phyloP scores from a whole-genome alignment of 2,113 vertebrate species.

The Myxocyprinus asiaticus region DNA sequence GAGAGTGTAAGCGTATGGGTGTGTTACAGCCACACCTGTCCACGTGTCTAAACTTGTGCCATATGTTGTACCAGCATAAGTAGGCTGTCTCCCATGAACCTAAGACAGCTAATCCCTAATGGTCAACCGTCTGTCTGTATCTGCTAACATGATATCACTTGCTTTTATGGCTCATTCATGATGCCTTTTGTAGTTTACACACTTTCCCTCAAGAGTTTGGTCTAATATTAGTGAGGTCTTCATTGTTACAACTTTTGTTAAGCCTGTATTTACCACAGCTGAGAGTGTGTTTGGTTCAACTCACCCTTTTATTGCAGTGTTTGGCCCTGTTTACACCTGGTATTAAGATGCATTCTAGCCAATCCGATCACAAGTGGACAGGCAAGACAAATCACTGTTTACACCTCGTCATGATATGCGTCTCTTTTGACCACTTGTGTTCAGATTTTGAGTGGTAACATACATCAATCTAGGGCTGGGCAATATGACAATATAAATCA shows the following conservation, averaged over 20 bases:
- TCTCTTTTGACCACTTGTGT: too few relatives aligned
- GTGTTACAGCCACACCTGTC: slow-evolving; percentile 59
- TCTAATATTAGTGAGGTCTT: not conserved
- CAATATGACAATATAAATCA: too few relatives aligned
- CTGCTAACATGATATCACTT: not conserved
- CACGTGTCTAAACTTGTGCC: slow-evolving; percentile 68
- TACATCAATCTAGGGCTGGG: too few relatives aligned
- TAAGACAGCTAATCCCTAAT: slow-evolving; percentile 35
- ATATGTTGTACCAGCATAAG: slow-evolving; percentile 52
- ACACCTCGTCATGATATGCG: too few relatives aligned
- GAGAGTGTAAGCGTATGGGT: slow-evolving; percentile 18
- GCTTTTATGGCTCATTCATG: not conserved
- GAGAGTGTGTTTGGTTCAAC: too few relatives aligned
- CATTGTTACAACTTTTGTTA: not conserved
- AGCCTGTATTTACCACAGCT: not conserved
- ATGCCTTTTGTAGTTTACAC: not conserved
- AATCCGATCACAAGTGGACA: too few relatives aligned
- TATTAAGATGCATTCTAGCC: too few relatives aligned
- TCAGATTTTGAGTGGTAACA: too few relatives aligned
- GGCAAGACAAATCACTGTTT: too few relatives aligned
- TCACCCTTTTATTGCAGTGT: too few relatives aligned
- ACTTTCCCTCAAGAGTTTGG: not conserved
- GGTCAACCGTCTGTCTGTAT: slow-evolving; percentile 6
- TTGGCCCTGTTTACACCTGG: too few relatives aligned
- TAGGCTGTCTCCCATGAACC: slow-evolving; percentile 35